Evolutionary conservation across 2,113 vertebrate species (phyloP).

Genomic region (Heloderma charlesbogerti): DNA sequence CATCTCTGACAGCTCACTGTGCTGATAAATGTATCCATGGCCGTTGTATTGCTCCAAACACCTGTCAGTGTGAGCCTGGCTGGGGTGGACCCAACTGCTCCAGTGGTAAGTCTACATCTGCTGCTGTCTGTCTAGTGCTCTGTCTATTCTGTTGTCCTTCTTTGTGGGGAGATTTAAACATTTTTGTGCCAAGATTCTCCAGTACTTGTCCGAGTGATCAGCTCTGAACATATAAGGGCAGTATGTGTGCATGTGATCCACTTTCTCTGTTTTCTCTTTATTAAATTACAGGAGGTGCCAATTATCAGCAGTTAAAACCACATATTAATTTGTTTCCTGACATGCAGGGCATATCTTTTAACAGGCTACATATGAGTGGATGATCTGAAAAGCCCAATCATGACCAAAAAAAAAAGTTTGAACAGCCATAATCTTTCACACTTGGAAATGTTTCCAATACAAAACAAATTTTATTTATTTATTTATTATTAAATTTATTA

Average conservation of each 20-base stretch:
- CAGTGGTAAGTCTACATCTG: conserved; percentile 96
- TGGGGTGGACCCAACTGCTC: conserved; percentile 98
- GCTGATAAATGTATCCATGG: conserved; percentile 95
- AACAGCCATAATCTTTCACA: not conserved
- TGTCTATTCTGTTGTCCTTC: conserved; percentile 34
- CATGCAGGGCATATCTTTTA: not conserved
- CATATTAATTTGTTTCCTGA: conserved; percentile 1
- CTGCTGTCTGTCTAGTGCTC: conserved; percentile 73
- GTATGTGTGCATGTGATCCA: not conserved
- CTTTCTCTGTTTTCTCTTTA: conserved; percentile 38
- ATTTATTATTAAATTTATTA: too few species aligned
- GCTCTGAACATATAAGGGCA: conserved; percentile 7
- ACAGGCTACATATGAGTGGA: not conserved
- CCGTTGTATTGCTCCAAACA: conserved; percentile 95
- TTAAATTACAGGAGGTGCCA: not conserved
- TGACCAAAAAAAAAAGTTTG: not conserved
- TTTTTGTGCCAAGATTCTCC: conserved; percentile 3
- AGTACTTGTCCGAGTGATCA: not conserved
- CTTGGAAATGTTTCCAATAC: not conserved
- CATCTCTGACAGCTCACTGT: conserved; percentile 89
- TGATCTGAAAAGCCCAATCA: not conserved
- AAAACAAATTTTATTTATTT: too few species aligned
- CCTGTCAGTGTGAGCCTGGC: conserved; percentile 99
- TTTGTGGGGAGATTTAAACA: conserved; percentile 33
- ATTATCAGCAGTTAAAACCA: not conserved